Evolutionary conservation across 1,140 invertebrate species (phyloP), one percentile per base, ranked within the genome.

Genomic region (Hetaerina americana): DNA sequence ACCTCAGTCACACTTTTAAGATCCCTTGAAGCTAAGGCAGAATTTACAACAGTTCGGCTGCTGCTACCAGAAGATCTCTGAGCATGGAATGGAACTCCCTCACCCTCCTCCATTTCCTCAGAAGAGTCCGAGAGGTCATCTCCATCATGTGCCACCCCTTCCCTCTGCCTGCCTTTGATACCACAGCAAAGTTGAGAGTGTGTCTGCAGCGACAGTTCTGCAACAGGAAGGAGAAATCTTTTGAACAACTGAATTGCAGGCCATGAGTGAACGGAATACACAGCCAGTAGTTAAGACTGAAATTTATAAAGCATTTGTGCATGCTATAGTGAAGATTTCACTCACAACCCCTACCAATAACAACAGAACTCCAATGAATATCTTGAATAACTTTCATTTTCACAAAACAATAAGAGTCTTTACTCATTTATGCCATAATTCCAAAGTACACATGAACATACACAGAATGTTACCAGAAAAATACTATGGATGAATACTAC

Each of bases 201-300:
- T n/a, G 15, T 57, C 40, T 57, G 40, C 40, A 57, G 40, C 15
- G 40, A 57, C 2, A 57, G 40, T 18, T 57, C 40, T 57, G 22
- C 22, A 57, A 57, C 15, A 5, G 79, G 74, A 78, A 75, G 75
- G 75, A 72, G 49, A 70, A 73, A 79, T 81, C 81, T 82, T 82
- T 81, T 82, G 78, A 82, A 81, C 77, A 73, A 5, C 24, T 15
- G n/a, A 68, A 69, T 24, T 5, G 29, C 31, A 18, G 26, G 5
- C 22, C 18, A 15, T 18, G 18, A 26, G 26, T 68, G 0, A 68
- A 68, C 18, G 26, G 12, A 26, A 68, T 68, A 15, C 15, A 5
- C n/a, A n/a, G 66, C 22, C 26, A 26, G n/a, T 67, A 26, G n/a
- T 5, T n/a, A n/a, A 24, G 66, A 5, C 66, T n/a, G 26, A 24